A percentile compares a stretch with the other conserved stretches of the same genome.
Evolutionary conservation across 2,888 invertebrate genomes (phyloP).

Genomic region (Agrochola macilenta): DNA sequence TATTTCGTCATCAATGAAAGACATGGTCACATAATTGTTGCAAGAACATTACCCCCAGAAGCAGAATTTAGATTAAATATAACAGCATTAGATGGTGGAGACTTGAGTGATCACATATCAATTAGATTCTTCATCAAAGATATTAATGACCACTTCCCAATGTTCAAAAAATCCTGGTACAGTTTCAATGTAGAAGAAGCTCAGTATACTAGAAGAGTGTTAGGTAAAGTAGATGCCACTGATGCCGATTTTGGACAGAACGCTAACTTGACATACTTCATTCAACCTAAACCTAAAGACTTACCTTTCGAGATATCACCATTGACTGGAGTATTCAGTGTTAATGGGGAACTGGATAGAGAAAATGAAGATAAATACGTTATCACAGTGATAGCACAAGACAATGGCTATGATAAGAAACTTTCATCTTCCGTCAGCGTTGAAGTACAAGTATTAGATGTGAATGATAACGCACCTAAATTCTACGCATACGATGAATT

Average conservation of each 20-base stretch:
- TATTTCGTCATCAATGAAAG: slow-evolving; percentile 94
- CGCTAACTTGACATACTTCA: slow-evolving; percentile 93
- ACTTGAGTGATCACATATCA: slow-evolving; percentile 92
- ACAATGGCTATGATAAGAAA: slow-evolving; percentile 92
- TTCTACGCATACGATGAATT: slow-evolving; percentile 95
- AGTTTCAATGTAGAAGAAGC: slow-evolving; percentile 96
- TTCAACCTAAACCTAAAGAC: slow-evolving; percentile 87
- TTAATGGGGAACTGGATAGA: slow-evolving; percentile 94
- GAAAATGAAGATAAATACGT: slow-evolving; percentile 93
- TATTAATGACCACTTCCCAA: slow-evolving; percentile 96
- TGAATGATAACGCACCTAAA: slow-evolving; percentile 95
- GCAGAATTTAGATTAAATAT: slow-evolving; percentile 94
- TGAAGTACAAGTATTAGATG: slow-evolving; percentile 95
- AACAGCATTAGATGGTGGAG: slow-evolving; percentile 94
- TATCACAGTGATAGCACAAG: slow-evolving; percentile 93
- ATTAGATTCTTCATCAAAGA: slow-evolving; percentile 94
- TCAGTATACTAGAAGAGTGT: slow-evolving; percentile 92
- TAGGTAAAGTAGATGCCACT: slow-evolving; percentile 94
- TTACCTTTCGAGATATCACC: slow-evolving; percentile 93
- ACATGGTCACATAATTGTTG: slow-evolving; percentile 94
- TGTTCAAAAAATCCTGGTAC: slow-evolving; percentile 95
- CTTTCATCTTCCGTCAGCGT: slow-evolving; percentile 94
- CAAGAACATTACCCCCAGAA: slow-evolving; percentile 93
- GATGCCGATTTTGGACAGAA: slow-evolving; percentile 96
- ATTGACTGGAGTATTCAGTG: slow-evolving; percentile 92